These are phyloP conservation scores for Epinephelus coioides DNA, from an alignment of 2,797 vertebrate genomes.

Conservation along the genomic window DNA sequence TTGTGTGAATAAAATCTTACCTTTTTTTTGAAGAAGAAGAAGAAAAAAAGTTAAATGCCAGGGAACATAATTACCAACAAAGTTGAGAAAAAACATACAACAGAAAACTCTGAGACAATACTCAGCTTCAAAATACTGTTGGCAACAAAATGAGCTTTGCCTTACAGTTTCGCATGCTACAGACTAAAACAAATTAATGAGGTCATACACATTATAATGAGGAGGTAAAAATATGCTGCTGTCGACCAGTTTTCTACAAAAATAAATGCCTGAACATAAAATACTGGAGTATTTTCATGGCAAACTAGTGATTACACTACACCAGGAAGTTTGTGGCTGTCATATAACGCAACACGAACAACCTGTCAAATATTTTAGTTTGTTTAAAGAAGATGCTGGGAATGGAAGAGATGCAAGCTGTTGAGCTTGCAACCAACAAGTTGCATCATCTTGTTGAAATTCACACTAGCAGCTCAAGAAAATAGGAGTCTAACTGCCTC, in stretches of 20 bases:
- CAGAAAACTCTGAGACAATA: background rate
- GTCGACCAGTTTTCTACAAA: background rate
- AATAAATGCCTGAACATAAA: background rate
- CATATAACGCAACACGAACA: slow-evolving; percentile 16
- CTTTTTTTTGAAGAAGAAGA: background rate
- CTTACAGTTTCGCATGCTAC: background rate
- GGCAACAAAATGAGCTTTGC: slow-evolving; percentile 11
- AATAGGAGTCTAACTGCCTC: slow-evolving; percentile 23
- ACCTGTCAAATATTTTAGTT: slow-evolving; percentile 1
- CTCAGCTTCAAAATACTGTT: background rate
- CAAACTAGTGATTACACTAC: background rate
- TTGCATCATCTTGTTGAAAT: slow-evolving; percentile 54
- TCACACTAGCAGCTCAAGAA: background rate
- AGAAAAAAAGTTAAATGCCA: background rate
- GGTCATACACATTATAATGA: no score
- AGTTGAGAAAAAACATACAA: background rate
- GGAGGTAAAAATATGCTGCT: background rate
- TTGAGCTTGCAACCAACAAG: slow-evolving; percentile 26
- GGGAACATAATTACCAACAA: background rate
- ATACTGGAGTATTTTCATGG: background rate
- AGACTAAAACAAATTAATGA: background rate
- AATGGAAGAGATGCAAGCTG: background rate
- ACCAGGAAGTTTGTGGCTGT: background rate
- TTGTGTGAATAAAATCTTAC: background rate
- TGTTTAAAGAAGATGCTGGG: slow-evolving; percentile 33